Base-by-base conservation (phyloP, 2,888 invertebrate species). In the Quadriops clusia region DNA sequence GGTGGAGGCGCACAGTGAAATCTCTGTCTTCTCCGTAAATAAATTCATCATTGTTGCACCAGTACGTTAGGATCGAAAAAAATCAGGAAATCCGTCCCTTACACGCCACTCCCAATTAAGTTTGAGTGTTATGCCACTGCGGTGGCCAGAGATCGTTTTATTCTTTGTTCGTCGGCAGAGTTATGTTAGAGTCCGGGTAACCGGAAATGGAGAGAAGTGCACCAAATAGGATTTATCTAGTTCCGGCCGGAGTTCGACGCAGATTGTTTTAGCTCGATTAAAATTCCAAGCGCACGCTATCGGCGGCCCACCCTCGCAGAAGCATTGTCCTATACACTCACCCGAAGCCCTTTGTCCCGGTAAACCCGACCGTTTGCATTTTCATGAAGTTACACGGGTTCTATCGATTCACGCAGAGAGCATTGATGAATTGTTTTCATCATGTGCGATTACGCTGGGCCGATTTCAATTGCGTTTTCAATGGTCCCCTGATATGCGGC, bases 401-500 rank as follows among this genome's bases (percentile, higher is more conserved):
- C 35, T 54, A 56, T 55, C 53, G 55, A 54, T 54, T 51, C 42
- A 34, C 28, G 18, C 9, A 13, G n/a, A 23, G 41, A 47, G 49
- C 53, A 50, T 56, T 61, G 60, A 61, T 60, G 57, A 58, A 61
- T 61, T 55, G 61, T 60, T 60, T 60, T 61, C 60, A 60, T 61
- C 60, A 60, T 60, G 59, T 58, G 56, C 59, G 58, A 60, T 60
- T 61, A 61, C 56, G 49, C 49, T 46, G 54, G n/a, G 41, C 50
- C 55, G 54, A 59, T 61, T 61, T 61, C 60, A 61, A 61, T 61
- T 61, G 60, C 55, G 56, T 58, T 60, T 60, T 60, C 59, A 59
- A 60, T 59, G 52, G 54, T 51, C 53, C 52, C 54, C 50, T 47
- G 55, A 56, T 57, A 30, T 30, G 23, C 22, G 24, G 24, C 24